Percentiles rank a stretch among this genome's conserved stretches.
Conservation (phyloP, 2,113 vertebrate genomes). For the Sphaerodactylus townsendi region DNA sequence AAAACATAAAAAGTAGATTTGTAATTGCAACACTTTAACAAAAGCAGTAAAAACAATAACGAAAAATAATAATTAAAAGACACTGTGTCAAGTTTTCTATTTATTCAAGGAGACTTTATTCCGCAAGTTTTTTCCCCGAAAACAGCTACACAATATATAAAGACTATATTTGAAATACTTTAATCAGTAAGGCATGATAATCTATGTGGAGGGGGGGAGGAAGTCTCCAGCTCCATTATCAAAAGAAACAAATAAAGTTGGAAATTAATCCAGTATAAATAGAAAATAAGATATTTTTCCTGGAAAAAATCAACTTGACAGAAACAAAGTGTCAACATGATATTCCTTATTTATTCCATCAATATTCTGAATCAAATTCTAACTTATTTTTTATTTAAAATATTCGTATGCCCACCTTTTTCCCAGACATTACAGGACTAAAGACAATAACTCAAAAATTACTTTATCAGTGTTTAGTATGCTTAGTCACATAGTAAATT, state of each 20-base stretch:
- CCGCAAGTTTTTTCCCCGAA: not conserved
- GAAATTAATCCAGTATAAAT: not conserved
- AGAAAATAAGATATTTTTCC: not conserved
- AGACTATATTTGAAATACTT: not conserved
- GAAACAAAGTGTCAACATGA: not conserved
- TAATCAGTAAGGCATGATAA: not conserved
- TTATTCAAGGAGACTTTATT: no score
- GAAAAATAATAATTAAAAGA: not conserved
- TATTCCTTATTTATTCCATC: not conserved
- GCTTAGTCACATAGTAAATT: conserved; percentile 27
- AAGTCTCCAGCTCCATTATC: not conserved
- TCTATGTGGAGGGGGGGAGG: not conserved
- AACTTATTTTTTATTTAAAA: not conserved
- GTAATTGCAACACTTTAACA: not conserved
- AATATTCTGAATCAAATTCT: not conserved
- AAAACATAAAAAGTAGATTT: not conserved
- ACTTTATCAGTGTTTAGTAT: not conserved
- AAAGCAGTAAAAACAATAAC: no score
- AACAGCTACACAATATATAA: not conserved
- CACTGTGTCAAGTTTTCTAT: no score
- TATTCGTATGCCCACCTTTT: no score
- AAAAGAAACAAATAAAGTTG: not conserved
- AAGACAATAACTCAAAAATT: not conserved
- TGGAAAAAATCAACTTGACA: not conserved
- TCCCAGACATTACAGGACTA: no score